Conservation (phyloP, 37 sponge, comb jelly and placozoan genomes). For the Aplysina aerophoba region DNA sequence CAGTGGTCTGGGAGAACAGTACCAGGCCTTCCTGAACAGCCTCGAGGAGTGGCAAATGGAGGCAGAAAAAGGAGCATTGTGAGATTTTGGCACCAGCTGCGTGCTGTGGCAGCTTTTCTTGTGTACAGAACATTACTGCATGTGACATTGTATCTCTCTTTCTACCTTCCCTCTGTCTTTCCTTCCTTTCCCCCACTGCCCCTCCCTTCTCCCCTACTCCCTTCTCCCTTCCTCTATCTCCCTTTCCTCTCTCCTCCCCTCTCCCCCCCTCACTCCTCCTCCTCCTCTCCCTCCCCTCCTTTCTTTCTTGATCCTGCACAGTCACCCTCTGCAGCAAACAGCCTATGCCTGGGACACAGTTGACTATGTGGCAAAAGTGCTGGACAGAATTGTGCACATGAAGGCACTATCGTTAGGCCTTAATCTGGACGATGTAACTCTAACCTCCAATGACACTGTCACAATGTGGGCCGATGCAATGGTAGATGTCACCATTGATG, state of each 20-base stretch:
- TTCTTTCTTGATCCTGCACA: not conserved
- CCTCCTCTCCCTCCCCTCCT: not conserved
- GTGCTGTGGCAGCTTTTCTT: no score
- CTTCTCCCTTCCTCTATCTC: no score
- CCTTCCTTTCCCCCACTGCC: no score
- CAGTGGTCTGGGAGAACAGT: not conserved
- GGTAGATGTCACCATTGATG: not conserved
- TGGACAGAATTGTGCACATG: not conserved
- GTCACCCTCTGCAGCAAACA: conserved; percentile 5
- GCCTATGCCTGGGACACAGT: conserved; percentile 25
- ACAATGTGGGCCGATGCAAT: not conserved
- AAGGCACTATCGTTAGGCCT: not conserved
- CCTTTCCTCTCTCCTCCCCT: no score
- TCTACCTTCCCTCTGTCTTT: no score
- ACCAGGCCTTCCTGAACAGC: not conserved
- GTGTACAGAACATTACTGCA: no score
- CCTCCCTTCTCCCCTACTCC: no score
- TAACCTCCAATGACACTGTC: not conserved
- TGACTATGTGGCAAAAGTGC: not conserved
- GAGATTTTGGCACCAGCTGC: not conserved
- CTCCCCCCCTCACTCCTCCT: no score
- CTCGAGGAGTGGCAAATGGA: conserved; percentile 17
- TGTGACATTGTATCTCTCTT: no score
- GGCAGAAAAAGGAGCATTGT: not conserved
- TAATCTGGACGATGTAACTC: not conserved